Evolutionary conservation across 2,797 vertebrate genomes (phyloP).

Genomic region (Melanogrammus aeglefinus): DNA sequence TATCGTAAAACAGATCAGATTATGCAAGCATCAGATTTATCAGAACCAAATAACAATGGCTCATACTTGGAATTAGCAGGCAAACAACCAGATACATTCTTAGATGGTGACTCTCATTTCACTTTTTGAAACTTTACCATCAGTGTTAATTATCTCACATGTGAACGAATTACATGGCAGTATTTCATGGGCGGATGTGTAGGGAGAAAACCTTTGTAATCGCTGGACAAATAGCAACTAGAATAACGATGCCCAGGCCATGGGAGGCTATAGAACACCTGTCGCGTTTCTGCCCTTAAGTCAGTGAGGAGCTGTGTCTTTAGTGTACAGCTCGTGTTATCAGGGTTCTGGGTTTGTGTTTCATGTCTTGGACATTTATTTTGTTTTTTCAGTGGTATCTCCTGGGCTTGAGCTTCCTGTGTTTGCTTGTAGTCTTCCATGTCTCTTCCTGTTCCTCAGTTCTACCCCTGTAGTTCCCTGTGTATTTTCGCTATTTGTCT

Average conservation of each 20-base stretch:
- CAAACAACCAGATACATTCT: neutral
- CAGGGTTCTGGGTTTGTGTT: too few species aligned
- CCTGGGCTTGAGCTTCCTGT: too few species aligned
- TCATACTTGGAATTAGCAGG: too few species aligned
- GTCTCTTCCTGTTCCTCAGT: too few species aligned
- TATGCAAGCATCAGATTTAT: neutral
- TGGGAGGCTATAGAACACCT: neutral
- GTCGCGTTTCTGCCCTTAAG: neutral
- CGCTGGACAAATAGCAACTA: neutral
- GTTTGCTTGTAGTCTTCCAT: too few species aligned
- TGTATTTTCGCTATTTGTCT: too few species aligned
- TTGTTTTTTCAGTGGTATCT: too few species aligned
- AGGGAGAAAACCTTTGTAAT: neutral
- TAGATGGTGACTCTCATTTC: too few species aligned
- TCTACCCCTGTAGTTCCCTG: too few species aligned
- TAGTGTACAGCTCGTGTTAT: neutral
- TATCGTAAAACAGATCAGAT: neutral
- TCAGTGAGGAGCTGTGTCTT: neutral
- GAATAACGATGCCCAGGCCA: neutral
- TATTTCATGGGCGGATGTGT: neutral
- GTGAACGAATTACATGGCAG: neutral
- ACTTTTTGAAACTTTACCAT: neutral
- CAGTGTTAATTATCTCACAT: neutral
- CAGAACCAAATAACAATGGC: neutral
- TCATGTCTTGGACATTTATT: too few species aligned